These are phyloP conservation scores for Oreochromis tanganicae DNA, from an alignment of 2,113 vertebrate species.

Conservation along the genomic window DNA sequence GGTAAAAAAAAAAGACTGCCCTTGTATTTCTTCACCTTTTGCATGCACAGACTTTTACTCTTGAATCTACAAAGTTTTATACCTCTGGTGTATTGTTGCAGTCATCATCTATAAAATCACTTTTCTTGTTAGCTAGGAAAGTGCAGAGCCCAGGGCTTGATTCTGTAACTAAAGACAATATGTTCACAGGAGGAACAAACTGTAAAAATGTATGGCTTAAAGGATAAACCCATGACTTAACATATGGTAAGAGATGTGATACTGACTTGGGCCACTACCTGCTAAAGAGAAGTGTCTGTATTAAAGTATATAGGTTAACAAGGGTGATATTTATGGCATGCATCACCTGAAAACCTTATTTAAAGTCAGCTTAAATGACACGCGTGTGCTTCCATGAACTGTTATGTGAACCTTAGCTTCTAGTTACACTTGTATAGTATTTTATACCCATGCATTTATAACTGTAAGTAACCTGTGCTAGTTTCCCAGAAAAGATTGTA, in stretches of 20 bases:
- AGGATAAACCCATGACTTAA: neutral
- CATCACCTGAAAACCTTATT: neutral
- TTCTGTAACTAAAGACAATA: neutral
- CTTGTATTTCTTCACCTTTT: neutral
- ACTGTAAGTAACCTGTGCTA: conserved; percentile 48
- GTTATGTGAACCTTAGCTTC: conserved; percentile 15
- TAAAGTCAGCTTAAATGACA: conserved; percentile 5
- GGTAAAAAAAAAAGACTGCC: neutral
- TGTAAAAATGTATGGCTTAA: neutral
- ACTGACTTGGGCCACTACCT: neutral
- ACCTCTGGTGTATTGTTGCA: neutral
- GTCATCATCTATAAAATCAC: neutral
- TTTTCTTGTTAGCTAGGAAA: neutral
- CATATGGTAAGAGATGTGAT: neutral
- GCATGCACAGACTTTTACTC: neutral
- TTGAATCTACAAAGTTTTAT: neutral
- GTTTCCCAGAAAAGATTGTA: conserved; percentile 59
- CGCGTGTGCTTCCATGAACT: neutral
- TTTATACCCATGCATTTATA: neutral
- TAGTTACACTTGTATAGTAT: conserved; percentile 22
- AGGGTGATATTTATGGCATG: neutral
- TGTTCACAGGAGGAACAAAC: neutral
- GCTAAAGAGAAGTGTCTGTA: neutral
- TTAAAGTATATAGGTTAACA: neutral
- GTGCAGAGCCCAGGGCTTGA: neutral